Evolutionary conservation across 1,140 invertebrate genomes (phyloP).

Genomic region (Ptiloglossa arizonensis): DNA sequence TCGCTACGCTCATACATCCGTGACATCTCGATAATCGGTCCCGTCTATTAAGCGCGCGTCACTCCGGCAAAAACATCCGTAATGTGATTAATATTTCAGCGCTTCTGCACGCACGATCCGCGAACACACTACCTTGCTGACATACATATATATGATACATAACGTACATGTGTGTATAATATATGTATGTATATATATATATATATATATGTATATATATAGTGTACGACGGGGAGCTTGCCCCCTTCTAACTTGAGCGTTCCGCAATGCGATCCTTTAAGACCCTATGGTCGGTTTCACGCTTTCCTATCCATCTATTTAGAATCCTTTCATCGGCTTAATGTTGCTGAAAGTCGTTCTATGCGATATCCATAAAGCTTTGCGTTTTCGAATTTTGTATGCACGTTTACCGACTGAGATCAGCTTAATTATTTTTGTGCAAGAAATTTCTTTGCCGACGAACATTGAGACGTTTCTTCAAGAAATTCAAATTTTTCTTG

Average conservation of each 20-base stretch:
- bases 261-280: slow-evolving; percentile 17
- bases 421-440: background rate
- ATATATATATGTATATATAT: slow-evolving; percentile 43
- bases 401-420: slow-evolving; percentile 3
- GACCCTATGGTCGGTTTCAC: slow-evolving; percentile 17
- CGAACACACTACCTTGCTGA: slow-evolving; percentile 64
- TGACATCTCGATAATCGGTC: slow-evolving; percentile 48
- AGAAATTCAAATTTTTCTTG: background rate
- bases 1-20: slow-evolving; percentile 47
- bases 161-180: background rate
- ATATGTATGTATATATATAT: slow-evolving; percentile 29
- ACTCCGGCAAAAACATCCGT: slow-evolving; percentile 66
- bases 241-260: slow-evolving; percentile 30
- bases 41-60: slow-evolving; percentile 60
- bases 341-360: background rate
- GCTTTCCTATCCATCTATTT: background rate
- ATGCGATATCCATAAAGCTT: slow-evolving; percentile 1
- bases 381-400: background rate
- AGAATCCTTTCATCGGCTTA: background rate
- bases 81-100: slow-evolving; percentile 66
- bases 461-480: too few relatives aligned
- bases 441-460: slow-evolving; percentile 9
- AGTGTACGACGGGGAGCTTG: slow-evolving; percentile 27
- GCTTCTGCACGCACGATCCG: slow-evolving; percentile 56
- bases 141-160: slow-evolving; percentile 60